Evolutionary conservation across 2,113 vertebrate species (phyloP).

Genomic region (Pongo pygmaeus): DNA sequence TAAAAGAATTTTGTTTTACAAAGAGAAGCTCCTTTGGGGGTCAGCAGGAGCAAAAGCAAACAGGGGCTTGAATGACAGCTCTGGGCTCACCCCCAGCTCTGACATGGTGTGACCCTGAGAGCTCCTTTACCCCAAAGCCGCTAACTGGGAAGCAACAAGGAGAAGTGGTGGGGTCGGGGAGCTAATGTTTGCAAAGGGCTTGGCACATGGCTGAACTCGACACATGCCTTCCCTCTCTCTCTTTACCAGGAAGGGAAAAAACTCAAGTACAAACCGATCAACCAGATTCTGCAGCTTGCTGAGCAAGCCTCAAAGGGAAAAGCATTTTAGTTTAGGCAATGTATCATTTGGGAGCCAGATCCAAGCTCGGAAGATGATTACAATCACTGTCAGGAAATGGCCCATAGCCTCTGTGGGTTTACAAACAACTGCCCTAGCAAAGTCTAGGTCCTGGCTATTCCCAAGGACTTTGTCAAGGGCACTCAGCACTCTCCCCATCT

Average conservation of each 20-base stretch:
- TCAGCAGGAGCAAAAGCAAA: background rate
- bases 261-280: too few species aligned
- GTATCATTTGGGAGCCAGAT: background rate
- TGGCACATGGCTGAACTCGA: accelerated
- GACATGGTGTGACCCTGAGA: accelerated
- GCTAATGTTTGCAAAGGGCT: background rate
- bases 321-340: too few species aligned
- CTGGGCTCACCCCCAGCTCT: too few species aligned
- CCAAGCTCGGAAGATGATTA: too few species aligned
- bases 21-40: background rate
- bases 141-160: background rate
- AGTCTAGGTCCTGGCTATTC: background rate
- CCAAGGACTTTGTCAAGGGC: background rate
- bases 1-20: background rate
- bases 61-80: background rate
- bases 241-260: background rate
- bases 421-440: background rate
- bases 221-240: accelerated
- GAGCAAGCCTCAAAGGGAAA: background rate
- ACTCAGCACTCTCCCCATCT: too few species aligned
- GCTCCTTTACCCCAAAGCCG: background rate
- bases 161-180: accelerated
- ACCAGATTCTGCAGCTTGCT: background rate
- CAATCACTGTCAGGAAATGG: background rate
- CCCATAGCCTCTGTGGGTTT: background rate